A percentile compares a stretch with the other conserved stretches of the same genome.
These are phyloP conservation scores for Bibio marci DNA, from an alignment of 2,888 invertebrate species.

Conservation along the genomic window DNA sequence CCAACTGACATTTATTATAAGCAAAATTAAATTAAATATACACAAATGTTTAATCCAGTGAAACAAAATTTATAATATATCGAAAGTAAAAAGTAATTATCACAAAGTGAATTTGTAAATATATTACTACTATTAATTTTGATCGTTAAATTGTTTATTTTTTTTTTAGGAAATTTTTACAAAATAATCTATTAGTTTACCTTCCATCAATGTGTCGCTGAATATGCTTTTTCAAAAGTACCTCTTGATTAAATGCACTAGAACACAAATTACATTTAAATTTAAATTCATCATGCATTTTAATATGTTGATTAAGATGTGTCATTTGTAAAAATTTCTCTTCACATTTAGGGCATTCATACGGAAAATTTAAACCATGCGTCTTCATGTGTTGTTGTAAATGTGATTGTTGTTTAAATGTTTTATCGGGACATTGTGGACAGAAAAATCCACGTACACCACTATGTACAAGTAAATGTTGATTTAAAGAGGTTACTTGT, in stretches of 20 bases:
- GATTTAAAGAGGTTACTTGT: conserved; percentile 30
- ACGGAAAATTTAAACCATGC: conserved; percentile 28
- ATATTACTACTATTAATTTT: too few species aligned
- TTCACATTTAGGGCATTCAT: conserved; percentile 27
- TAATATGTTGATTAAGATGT: conserved; percentile 28
- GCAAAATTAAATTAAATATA: too few species aligned
- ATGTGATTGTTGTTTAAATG: conserved; percentile 28
- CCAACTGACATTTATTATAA: too few species aligned
- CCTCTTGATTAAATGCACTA: conserved; percentile 29
- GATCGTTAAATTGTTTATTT: too few species aligned
- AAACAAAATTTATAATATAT: too few species aligned
- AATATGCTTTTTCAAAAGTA: conserved; percentile 28
- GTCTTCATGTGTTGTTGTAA: conserved; percentile 29
- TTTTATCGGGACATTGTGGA: conserved; percentile 29
- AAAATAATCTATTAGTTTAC: conserved; percentile 9
- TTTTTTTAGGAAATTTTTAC: background rate
- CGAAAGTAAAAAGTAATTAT: too few species aligned
- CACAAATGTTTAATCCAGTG: too few species aligned
- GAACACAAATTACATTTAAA: conserved; percentile 29
- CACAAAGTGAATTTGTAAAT: too few species aligned
- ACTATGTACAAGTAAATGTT: conserved; percentile 28
- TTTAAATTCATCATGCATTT: conserved; percentile 30
- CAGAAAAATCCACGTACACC: conserved; percentile 29
- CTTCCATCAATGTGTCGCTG: conserved; percentile 29
- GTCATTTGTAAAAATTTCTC: conserved; percentile 29